Base-by-base conservation (phyloP, 2,888 invertebrate genomes). In the Sipunculus nudus region DNA sequence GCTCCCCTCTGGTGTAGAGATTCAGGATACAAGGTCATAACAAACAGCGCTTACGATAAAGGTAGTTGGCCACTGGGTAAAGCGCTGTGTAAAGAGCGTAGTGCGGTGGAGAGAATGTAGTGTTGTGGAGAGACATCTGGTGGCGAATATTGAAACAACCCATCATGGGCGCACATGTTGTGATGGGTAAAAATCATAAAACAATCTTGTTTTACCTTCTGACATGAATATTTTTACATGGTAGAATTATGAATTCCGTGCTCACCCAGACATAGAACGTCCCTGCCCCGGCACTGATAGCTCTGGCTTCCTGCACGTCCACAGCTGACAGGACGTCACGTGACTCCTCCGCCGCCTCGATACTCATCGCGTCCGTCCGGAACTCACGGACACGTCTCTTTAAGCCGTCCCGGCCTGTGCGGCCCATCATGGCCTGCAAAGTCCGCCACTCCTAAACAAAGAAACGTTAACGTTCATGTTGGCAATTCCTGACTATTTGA, bases 401-500 rank as follows among this genome's bases (percentile, higher is more conserved):
- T 21, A 68, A 52, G 23, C 73, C 68, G 46, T 70, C 72, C 25
- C 70, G 61, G 0, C 77, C 76, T 8, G 70, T 69, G 25, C 65
- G 63, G 19, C 74, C 63, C 28, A 78, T 65, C 40, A 74, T 59
- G 4, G 61, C 49, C 47, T 71, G 70, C n/a, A 78, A 71, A 49
- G 68, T 60, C 10, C 65, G 61, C 78, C 78, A 78, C 39, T 71
- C 67, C 78, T 78, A 53, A n/a, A n/a, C n/a, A n/a, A n/a, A n/a
- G n/a, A n/a, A n/a, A n/a, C n/a, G n/a, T n/a, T n/a, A n/a, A n/a
- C n/a, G n/a, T n/a, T n/a, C n/a, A n/a, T n/a, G n/a, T n/a, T n/a
- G n/a, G n/a, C n/a, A n/a, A n/a, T n/a, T n/a, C n/a, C n/a, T n/a
- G n/a, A n/a, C n/a, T n/a, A n/a, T n/a, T n/a, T n/a, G n/a, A n/a